phyloP scores from a whole-genome alignment of 2,113 vertebrate species.

The Axis porcinus region DNA sequence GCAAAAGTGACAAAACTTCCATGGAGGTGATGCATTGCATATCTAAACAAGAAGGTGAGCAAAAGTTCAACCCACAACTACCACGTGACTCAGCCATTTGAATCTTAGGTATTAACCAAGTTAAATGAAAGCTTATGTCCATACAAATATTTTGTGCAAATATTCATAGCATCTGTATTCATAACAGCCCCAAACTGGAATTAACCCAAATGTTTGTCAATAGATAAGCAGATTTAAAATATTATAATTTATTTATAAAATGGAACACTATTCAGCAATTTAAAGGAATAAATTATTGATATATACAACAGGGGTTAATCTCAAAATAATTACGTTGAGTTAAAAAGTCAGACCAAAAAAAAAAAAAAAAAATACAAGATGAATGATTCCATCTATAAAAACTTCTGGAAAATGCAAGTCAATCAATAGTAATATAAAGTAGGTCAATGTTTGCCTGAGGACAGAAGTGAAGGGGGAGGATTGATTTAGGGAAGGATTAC shows the following conservation, averaged over 20 bases:
- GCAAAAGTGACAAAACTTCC: not conserved
- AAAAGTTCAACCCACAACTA: not conserved
- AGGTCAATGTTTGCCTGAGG: not conserved
- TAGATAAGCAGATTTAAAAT: not conserved
- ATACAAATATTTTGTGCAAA: not conserved
- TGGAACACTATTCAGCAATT: not conserved
- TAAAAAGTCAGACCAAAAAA: not conserved
- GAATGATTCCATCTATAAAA: slow-evolving; percentile 5
- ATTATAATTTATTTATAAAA: not conserved
- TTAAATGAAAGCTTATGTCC: not conserved
- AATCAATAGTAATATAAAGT: not conserved
- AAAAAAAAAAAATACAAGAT: not conserved
- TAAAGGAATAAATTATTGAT: not conserved
- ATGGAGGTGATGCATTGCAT: not conserved
- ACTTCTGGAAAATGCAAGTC: not conserved
- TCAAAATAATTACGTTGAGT: not conserved
- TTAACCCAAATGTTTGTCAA: not conserved
- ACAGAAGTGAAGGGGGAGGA: not conserved
- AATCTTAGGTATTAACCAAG: not conserved
- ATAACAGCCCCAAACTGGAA: not conserved
- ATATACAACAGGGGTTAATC: not conserved
- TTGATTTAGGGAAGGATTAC: not conserved
- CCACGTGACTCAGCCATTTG: not conserved
- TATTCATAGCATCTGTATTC: not conserved
- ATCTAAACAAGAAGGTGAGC: not conserved